Percentiles rank a stretch among this genome's conserved stretches.
Conservation (phyloP, 1,140 invertebrate species). For the Delia radicum region DNA sequence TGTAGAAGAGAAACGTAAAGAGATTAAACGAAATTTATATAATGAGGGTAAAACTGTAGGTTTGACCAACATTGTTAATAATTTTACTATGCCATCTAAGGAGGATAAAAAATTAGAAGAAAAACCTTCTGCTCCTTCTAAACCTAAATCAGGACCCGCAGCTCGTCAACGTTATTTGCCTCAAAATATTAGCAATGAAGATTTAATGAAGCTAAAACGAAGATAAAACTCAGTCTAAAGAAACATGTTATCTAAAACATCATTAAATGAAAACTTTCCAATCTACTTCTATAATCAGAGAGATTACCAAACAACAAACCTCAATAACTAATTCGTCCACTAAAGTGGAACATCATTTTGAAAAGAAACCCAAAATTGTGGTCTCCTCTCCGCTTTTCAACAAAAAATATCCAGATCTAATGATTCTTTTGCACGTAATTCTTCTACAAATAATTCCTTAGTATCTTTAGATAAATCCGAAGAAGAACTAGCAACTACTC, state of each 20-base stretch:
- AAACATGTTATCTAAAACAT: conserved; percentile 38
- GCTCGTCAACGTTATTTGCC: conserved; percentile 60
- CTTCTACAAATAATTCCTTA: neutral
- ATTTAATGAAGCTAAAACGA: neutral
- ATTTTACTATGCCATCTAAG: neutral
- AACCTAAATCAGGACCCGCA: conserved; percentile 56
- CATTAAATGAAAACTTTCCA: conserved; percentile 45
- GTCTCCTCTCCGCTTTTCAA: conserved; percentile 59
- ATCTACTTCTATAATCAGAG: conserved; percentile 45
- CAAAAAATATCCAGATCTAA: conserved; percentile 55
- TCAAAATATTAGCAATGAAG: conserved; percentile 54
- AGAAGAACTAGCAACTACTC: conserved; percentile 32
- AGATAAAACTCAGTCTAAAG: neutral
- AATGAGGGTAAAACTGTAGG: conserved; percentile 42
- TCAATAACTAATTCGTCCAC: neutral
- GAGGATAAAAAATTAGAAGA: conserved; percentile 19
- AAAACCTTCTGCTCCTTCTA: conserved; percentile 32
- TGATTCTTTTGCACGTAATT: conserved; percentile 47
- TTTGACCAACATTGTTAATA: conserved; percentile 28
- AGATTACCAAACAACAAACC: conserved; percentile 33
- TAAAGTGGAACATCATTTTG: conserved; percentile 43
- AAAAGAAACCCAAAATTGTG: conserved; percentile 56
- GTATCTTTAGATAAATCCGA: conserved; percentile 40
- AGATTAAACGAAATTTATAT: conserved; percentile 43
- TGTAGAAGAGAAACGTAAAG: conserved; percentile 46